Percentiles rank a stretch among this genome's conserved stretches.
Conservation (phyloP, 2,113 vertebrate genomes). For the Cichladusa arquata region DNA sequence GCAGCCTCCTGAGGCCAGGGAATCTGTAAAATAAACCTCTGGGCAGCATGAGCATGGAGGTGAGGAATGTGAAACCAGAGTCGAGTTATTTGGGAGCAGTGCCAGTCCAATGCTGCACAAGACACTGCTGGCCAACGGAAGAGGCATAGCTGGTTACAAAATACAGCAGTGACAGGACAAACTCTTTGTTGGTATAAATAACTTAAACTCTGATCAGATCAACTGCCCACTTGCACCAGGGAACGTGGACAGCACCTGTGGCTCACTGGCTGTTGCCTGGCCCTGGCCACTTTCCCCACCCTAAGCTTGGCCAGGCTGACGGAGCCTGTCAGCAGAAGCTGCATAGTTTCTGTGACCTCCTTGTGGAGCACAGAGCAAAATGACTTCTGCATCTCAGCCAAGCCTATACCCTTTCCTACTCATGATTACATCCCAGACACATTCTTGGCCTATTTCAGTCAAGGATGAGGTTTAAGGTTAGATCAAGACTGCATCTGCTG, state of each 20-base stretch:
- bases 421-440: not conserved
- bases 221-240: not conserved
- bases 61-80: conserved; percentile 52
- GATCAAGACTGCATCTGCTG: not conserved
- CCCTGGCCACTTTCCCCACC: not conserved
- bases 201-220: not conserved
- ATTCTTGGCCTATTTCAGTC: not conserved
- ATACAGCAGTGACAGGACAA: not conserved
- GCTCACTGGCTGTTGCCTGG: rapidly evolving
- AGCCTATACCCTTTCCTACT: not conserved
- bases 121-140: not conserved
- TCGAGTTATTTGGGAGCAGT: not conserved
- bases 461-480: not conserved
- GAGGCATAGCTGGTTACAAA: not conserved
- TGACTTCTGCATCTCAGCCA: not conserved
- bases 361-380: not conserved
- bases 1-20: not conserved
- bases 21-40: conserved; percentile 40
- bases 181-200: not conserved
- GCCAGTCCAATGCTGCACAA: rapidly evolving
- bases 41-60: not conserved
- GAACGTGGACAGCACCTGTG: not conserved
- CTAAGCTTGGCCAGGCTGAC: rapidly evolving
- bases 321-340: not conserved
- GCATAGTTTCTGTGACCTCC: not conserved